Base-by-base conservation (phyloP, 2,113 vertebrate species). In the Albula glossodonta region DNA sequence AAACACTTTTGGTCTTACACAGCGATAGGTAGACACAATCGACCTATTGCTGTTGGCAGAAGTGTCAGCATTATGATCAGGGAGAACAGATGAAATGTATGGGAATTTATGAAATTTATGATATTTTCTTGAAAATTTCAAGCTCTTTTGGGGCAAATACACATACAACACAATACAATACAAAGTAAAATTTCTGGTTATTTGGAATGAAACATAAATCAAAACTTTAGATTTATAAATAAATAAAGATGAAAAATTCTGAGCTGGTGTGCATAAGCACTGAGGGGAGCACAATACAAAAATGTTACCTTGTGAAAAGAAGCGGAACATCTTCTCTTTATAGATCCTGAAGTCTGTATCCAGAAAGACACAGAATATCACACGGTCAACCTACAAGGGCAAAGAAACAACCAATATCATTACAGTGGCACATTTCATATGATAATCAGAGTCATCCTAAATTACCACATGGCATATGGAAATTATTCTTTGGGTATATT, bases 301-400 rank as follows among this genome's bases (percentile, higher is more conserved):
- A 66, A 66, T 15, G 60, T 77, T 95, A 99, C 98, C 98, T 95
- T 94, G 90, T 22, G 95, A 93, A 92, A 99, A 99, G 91, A 97
- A 93, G 49, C 96, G 93, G 0, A 94, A 93, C 97, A 99, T 97
- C 95, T 98, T 99, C 93, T 97, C 97, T 94, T 97, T 98, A 96
- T 98, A 99, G 95, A 99, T 99, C 94, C 95, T 95, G 93, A 96
- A 99, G 92, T 99, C 98, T 8, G 96, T 95, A 91, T 99, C 98
- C 89, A 99, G 96, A 94, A 99, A 99, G 93, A 99, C 97, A 0
- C 98, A 99, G 95, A 99, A 99, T 94, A 99, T 98, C 93, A 99
- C 94, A 79, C 97, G 97, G 91, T 97, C 97, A 91, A 98, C 96
- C 98, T 99, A 96, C 17, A 94, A 90, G 88, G 90, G 93, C 89